Evolutionary conservation across 2,888 invertebrate genomes (phyloP), one percentile per base, ranked within the genome.

Genomic region (Meta bourneti): DNA sequence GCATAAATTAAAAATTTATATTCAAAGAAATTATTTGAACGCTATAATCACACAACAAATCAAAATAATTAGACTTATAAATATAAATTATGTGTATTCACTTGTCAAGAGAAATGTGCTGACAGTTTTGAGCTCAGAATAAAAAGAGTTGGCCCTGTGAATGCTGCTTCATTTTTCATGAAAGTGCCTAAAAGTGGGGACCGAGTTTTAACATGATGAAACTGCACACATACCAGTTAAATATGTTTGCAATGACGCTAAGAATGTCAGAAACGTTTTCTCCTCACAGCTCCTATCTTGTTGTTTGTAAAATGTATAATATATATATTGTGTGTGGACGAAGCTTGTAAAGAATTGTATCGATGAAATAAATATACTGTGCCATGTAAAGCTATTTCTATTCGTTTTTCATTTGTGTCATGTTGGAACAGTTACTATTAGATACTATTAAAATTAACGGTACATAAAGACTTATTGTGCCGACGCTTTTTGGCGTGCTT

Each of bases 311-410:
- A 84, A 54, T 84, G 84, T 84, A 75, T 75, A 84, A 84, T 51
- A 82, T 84, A 77, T 77, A 79, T 72, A 74, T 61, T 86, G 85
- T 70, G 85, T 78, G 61, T 86, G 49, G 69, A 82, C 49, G n/a
- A 71, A 49, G 69, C 71, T 70, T 82, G 81, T 82, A 82, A 20
- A 79, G 34, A 82, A 71, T 80, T 48, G 48, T 82, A 69, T 19
- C n/a, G 69, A 82, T 78, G 69, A 86, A 86, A 77, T 78, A 86
- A 78, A 86, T 20, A 86, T 86, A 70, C 78, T 78, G 85, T 86
- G 85, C 85, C 85, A 86, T 77, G 19, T 69, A 61, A 54, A 19
- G 16, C 16, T 61, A 61, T 79, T 20, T 79, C 1, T 34, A 20
- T 79, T 19, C 11, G 20, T 61, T 34, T 78, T 79, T 34, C 34